Percentiles rank a stretch among this genome's conserved stretches.
Evolutionary conservation across 2,113 vertebrate species (phyloP).

Genomic region (Salvelinus sp.): DNA sequence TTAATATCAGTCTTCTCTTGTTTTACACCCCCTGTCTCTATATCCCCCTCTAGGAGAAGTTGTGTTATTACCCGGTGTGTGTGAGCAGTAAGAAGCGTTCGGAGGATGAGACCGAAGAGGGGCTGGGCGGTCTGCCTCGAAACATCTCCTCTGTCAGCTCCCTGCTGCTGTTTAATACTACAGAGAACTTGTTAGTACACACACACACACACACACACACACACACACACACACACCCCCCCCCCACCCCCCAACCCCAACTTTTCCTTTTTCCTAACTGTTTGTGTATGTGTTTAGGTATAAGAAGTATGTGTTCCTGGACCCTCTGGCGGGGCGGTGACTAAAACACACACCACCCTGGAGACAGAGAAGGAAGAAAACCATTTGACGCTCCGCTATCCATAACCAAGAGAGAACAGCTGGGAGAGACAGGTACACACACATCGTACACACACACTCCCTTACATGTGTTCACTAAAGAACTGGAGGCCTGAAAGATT

Average conservation of each 20-base stretch:
- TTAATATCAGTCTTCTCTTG: constrained; percentile 1
- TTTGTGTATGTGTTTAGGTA: constrained; percentile 75
- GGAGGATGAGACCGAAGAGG: constrained; percentile 90
- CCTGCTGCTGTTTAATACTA: constrained; percentile 94
- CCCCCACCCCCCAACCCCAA: too few species aligned
- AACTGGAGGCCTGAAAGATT: not conserved
- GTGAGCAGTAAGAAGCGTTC: constrained; percentile 82
- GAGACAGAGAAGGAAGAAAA: constrained; percentile 89
- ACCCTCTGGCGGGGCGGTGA: constrained; percentile 92
- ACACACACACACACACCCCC: not conserved
- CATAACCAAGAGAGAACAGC: constrained; percentile 88
- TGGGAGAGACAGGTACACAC: constrained; percentile 82
- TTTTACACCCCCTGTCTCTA: constrained; percentile 17
- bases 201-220: constrained; percentile 9
- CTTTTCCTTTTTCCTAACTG: too few species aligned
- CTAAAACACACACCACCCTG: constrained; percentile 86
- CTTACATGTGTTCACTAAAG: not conserved
- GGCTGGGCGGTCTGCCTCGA: constrained; percentile 90
- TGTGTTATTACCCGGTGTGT: constrained; percentile 89
- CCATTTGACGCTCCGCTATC: constrained; percentile 92
- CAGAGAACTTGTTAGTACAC: constrained; percentile 88
- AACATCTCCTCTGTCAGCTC: constrained; percentile 96
- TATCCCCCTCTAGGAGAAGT: constrained; percentile 82
- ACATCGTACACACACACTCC: not conserved
- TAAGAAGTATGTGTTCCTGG: constrained; percentile 96